Evolutionary conservation across 1,140 invertebrate species (phyloP), one percentile per base, ranked within the genome.

Genomic region (Heliconius hewitsoni): DNA sequence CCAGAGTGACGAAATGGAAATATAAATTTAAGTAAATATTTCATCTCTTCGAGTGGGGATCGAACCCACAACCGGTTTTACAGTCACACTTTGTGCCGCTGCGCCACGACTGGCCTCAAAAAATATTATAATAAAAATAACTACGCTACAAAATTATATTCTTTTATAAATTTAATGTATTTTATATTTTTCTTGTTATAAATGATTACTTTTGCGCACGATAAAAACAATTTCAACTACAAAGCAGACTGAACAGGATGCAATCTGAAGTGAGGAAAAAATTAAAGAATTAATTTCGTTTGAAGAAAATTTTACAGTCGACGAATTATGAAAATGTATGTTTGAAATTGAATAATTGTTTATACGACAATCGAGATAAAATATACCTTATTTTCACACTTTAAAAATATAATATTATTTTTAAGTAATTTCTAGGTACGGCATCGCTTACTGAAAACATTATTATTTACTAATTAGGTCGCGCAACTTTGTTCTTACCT

Each of bases 271-370:
- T 16, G 27, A 66, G 60, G 60, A 66, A 66, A 66, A 66, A 52
- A 57, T 57, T 66, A 66, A 66, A 66, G 60, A 66, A 66, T 66
- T 57, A 57, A 57, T 57, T 23, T 57, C 55, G 55, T 57, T 57
- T 57, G 55, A 57, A 57, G 55, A 57, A 57, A 57, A 57, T 57
- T 57, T 57, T 57, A 57, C 55, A 23, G 55, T 57, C 55, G 55
- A 57, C 55, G 55, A 19, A 57, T 57, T 57, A 57, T 57, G 55
- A 23, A 57, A 57, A 57, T 57, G 55, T 57, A 23, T n/a, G 55
- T 57, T 57, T 57, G 3, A 57, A 57, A 57, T 57, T 57, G 55
- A 57, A 57, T 57, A 57, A 57, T 57, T 57, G 55, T 57, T 57
- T 57, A 57, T 57, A n/a, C 55, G 55, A 57, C n/a, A 9, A 8